Evolutionary conservation across 1,140 invertebrate species (phyloP).

Genomic region (Xylocopa sonorina): DNA sequence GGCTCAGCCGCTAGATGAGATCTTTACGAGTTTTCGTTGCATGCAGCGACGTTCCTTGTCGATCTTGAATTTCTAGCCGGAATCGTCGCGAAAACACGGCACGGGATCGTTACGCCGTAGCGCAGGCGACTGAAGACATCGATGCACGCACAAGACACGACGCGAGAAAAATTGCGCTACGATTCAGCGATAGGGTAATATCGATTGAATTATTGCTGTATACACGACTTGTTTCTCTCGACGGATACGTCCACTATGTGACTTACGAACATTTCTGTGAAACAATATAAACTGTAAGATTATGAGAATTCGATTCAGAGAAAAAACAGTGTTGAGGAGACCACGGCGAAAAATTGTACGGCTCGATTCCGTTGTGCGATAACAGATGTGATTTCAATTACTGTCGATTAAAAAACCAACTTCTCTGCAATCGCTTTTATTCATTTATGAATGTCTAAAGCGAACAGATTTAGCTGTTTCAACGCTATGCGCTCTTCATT

Average conservation of each 20-base stretch:
- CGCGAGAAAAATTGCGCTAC: neutral
- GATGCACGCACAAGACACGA: conserved; percentile 3
- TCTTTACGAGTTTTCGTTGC: neutral
- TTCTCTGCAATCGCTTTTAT: no score
- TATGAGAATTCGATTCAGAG: no score
- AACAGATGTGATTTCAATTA: no score
- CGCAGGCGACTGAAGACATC: neutral
- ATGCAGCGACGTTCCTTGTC: neutral
- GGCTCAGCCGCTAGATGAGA: neutral
- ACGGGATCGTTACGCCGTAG: neutral
- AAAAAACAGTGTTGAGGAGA: no score
- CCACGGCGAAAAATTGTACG: no score
- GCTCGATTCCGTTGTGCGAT: no score
- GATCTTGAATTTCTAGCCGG: conserved; percentile 2
- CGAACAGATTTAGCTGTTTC: no score
- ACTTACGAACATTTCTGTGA: no score
- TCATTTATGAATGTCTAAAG: neutral
- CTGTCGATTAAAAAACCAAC: no score
- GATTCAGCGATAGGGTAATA: neutral
- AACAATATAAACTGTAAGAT: no score
- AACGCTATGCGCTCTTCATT: no score
- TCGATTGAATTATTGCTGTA: neutral
- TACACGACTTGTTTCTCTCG: neutral
- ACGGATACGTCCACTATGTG: no score
- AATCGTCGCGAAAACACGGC: neutral